These are phyloP conservation scores for Plebejus anna DNA, from an alignment of 2,888 invertebrate species.

Conservation along the genomic window DNA sequence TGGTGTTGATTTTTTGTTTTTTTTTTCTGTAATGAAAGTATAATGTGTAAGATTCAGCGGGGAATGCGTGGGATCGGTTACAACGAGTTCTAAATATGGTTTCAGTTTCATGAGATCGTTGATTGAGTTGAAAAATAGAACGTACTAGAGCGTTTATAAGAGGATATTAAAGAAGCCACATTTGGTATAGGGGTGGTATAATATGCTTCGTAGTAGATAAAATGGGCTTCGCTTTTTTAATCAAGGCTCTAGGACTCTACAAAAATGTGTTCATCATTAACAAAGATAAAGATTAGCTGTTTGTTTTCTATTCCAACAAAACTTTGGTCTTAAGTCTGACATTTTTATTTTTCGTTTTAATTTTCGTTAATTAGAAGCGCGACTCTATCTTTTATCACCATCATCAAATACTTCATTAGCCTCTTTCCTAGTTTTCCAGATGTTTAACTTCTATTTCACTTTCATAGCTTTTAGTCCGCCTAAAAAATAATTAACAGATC, in stretches of 20 bases:
- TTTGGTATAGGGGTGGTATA: background rate
- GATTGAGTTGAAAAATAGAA: conserved; percentile 12
- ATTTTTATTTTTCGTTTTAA: background rate
- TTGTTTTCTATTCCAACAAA: background rate
- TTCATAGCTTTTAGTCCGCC: background rate
- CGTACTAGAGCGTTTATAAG: conserved; percentile 5
- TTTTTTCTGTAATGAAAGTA: conserved; percentile 55
- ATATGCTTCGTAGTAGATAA: background rate
- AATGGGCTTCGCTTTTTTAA: background rate
- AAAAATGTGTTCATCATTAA: too few relatives aligned
- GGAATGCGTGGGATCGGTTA: conserved; percentile 55
- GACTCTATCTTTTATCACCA: background rate
- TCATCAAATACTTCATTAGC: background rate
- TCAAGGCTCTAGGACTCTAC: too few relatives aligned
- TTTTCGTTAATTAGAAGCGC: background rate
- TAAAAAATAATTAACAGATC: background rate
- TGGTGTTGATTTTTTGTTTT: conserved; percentile 66
- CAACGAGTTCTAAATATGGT: conserved; percentile 39
- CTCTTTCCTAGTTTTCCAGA: background rate
- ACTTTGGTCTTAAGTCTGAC: background rate
- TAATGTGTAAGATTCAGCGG: conserved; percentile 62
- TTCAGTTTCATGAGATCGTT: conserved; percentile 13
- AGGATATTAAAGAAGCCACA: background rate
- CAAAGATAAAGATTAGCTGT: background rate
- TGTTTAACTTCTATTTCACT: background rate